A percentile compares a stretch with the other conserved stretches of the same genome.
Conservation (phyloP, 2,113 vertebrate genomes). For the Saimiri boliviensis region DNA sequence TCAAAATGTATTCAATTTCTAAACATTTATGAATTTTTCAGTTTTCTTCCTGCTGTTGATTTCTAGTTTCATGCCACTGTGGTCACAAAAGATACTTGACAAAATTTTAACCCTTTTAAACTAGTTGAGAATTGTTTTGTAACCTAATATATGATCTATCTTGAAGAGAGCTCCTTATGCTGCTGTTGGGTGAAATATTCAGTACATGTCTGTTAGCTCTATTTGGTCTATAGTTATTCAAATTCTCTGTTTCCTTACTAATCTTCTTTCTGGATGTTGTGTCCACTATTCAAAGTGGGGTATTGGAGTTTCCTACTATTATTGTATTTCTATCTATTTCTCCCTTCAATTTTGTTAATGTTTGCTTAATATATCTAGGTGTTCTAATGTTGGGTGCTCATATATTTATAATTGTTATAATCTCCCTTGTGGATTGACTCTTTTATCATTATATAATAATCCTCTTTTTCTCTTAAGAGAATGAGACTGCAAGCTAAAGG, state of each 20-base stretch:
- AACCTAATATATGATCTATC: not conserved
- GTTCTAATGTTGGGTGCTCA: not conserved
- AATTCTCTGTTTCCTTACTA: not conserved
- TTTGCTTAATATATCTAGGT: not conserved
- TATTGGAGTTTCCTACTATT: not conserved
- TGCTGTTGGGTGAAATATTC: not conserved
- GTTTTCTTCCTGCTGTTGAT: not conserved
- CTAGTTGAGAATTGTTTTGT: not conserved
- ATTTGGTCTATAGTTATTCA: not conserved
- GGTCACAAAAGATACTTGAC: not conserved
- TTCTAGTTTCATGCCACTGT: not conserved
- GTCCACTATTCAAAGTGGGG: not conserved
- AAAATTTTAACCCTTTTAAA: not conserved
- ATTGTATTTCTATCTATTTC: not conserved
- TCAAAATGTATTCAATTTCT: not conserved
- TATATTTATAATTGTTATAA: not conserved
- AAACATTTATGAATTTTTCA: not conserved
- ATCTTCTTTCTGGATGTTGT: not conserved
- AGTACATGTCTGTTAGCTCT: not conserved
- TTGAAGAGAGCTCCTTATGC: not conserved
- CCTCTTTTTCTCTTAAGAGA: not conserved
- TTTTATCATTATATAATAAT: not conserved
- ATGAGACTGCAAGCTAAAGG: not conserved
- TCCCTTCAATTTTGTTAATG: not conserved
- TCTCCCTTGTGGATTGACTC: not conserved